Evolutionary conservation across 2,888 invertebrate species (phyloP), one percentile per base, ranked within the genome.

Genomic region (Spilosoma lubricipeda): DNA sequence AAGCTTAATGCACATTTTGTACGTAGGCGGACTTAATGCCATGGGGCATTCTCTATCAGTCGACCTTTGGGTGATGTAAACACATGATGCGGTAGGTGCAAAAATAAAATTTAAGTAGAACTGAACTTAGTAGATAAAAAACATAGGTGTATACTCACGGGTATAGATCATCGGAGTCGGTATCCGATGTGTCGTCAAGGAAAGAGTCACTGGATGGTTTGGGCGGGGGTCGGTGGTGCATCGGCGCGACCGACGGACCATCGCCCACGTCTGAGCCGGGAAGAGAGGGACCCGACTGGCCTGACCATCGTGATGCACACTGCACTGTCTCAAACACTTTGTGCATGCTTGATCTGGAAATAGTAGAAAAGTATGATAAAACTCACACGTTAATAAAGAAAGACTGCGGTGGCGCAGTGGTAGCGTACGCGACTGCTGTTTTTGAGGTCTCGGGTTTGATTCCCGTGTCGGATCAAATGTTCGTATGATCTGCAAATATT

Each of bases 271-370:
- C 95, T 20, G 95, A 94, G 65, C 94, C 93, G 70, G 93, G 85
- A 59, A 94, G 81, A 33, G 95, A 95, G 36, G 90, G 90, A 45
- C 90, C 94, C 36, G 95, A 94, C 89, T 93, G 93, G 71, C 91
- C 93, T 48, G 95, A 95, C 95, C 95, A 95, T 0, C 97, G 97
- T 48, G 97, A 97, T 74, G 98, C 98, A 89, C 97, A 98, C 80
- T 98, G 97, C 82, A 99, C 99, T 2, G 99, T 99, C 88, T 99
- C 99, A 92, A 99, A 99, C 76, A 98, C 98, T 91, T 98, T 98
- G 90, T 98, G 98, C 94, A 98, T 98, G 85, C 98, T 97, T 75
- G 97, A 97, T 86, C 98, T 98, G 93, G 30, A 23, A 64, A 64
- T 18, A 45, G 56, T 23, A 48, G 18, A 66, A 45, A 36, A 52